Conservation (phyloP, 1,140 invertebrate genomes). For the Temnothorax curvispinosus region DNA sequence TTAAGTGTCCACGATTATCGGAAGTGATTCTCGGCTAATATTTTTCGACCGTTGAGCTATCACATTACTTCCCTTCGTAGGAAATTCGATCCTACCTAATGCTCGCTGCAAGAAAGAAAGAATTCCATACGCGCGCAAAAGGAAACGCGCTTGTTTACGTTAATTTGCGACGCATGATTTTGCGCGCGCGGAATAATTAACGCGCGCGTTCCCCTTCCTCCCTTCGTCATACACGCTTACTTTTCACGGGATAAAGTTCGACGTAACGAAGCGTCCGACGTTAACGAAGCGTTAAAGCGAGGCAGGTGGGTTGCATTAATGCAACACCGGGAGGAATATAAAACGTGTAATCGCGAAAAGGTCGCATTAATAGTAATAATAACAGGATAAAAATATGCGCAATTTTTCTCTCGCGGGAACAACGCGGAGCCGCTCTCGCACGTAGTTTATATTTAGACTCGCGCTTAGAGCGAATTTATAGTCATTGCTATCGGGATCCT, state of each 20-base stretch:
- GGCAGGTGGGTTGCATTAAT: conserved; percentile 80
- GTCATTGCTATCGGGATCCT: conserved; percentile 62
- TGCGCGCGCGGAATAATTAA: conserved; percentile 64
- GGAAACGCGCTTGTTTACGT: neutral
- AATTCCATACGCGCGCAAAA: neutral
- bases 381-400: conserved; percentile 30
- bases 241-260: conserved; percentile 72
- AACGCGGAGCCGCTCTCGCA: neutral
- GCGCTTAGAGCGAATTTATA: conserved; percentile 61
- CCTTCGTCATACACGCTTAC: neutral
- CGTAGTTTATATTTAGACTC: conserved; percentile 55
- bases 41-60: neutral
- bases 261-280: conserved; percentile 78
- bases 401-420: conserved; percentile 25
- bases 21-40: neutral
- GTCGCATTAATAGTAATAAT: conserved; percentile 65
- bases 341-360: conserved; percentile 78
- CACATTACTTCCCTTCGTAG: neutral
- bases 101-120: neutral
- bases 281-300: conserved; percentile 85
- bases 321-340: conserved; percentile 74
- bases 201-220: neutral
- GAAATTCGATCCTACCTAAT: neutral
- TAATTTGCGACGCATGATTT: conserved; percentile 39
- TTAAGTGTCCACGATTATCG: neutral